phyloP scores from a whole-genome alignment of 2,888 invertebrate species.

The Caenorhabditis japonica region DNA sequence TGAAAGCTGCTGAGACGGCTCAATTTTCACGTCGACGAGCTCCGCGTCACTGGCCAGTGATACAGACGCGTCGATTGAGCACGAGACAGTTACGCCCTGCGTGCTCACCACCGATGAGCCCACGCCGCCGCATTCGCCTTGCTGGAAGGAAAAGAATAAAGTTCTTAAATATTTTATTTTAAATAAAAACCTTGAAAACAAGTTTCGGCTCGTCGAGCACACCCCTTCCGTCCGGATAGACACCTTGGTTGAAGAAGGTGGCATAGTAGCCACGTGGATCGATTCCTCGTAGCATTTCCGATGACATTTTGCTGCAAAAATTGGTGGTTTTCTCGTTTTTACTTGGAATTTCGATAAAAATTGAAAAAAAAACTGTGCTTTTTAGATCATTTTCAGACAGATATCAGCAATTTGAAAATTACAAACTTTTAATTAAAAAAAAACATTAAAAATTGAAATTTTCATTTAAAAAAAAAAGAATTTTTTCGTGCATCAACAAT shows the following conservation, averaged over 20 bases:
- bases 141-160: constrained; percentile 28
- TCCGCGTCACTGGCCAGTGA: constrained; percentile 44
- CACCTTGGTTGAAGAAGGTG: constrained; percentile 45
- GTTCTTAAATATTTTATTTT: neutral
- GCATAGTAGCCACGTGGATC: constrained; percentile 56
- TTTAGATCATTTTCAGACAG: no score
- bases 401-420: no score
- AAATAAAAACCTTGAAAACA: constrained; percentile 26
- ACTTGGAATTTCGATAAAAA: neutral
- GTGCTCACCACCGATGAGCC: constrained; percentile 56
- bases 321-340: neutral
- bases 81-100: constrained; percentile 54
- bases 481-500: no score
- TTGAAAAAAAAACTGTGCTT: neutral
- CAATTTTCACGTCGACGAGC: constrained; percentile 40
- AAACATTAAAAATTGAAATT: no score
- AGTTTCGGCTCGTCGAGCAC: constrained; percentile 35
- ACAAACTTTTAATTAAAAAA: no score
- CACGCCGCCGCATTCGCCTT: constrained; percentile 55
- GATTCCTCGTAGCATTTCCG: constrained; percentile 43
- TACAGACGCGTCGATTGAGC: constrained; percentile 50
- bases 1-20: constrained; percentile 28
- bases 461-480: no score
- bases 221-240: constrained; percentile 49
- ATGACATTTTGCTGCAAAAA: constrained; percentile 30